Percentiles rank a stretch among this genome's conserved stretches.
Conservation (phyloP, 2,113 vertebrate species). For the Cnemophilus loriae region DNA sequence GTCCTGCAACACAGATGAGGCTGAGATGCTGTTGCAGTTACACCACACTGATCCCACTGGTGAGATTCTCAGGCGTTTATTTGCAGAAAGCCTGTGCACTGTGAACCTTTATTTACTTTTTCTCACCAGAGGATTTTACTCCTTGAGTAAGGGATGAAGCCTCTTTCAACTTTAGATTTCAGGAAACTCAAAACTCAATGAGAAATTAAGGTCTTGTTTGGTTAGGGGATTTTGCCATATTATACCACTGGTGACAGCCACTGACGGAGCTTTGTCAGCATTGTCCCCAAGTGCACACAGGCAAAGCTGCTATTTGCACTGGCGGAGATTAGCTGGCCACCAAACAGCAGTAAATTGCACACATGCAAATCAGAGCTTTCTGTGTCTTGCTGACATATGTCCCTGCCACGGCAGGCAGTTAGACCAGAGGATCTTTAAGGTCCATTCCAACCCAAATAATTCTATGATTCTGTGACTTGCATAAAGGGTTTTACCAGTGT, state of each 20-base stretch:
- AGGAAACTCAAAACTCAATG: constrained; percentile 12
- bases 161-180: constrained; percentile 14
- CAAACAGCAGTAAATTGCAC: constrained; percentile 1
- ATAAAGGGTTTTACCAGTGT: background rate
- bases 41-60: background rate
- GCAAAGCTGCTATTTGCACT: constrained; percentile 38
- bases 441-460: background rate
- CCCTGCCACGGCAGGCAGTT: background rate
- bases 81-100: background rate
- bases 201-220: constrained; percentile 55
- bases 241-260: constrained; percentile 11
- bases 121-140: background rate
- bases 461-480: background rate
- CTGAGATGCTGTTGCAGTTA: background rate
- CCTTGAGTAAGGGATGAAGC: background rate
- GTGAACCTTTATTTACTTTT: constrained; percentile 26
- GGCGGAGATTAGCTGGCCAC: background rate
- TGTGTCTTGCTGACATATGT: background rate
- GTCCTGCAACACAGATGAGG: background rate
- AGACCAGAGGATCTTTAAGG: background rate
- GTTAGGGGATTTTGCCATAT: constrained; percentile 47
- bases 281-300: background rate
- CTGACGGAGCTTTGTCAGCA: background rate
- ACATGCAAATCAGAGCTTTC: background rate
- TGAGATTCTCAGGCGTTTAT: background rate